These are phyloP conservation scores for Brachycybe producta DNA, from an alignment of 2,888 invertebrate genomes.

Conservation along the genomic window DNA sequence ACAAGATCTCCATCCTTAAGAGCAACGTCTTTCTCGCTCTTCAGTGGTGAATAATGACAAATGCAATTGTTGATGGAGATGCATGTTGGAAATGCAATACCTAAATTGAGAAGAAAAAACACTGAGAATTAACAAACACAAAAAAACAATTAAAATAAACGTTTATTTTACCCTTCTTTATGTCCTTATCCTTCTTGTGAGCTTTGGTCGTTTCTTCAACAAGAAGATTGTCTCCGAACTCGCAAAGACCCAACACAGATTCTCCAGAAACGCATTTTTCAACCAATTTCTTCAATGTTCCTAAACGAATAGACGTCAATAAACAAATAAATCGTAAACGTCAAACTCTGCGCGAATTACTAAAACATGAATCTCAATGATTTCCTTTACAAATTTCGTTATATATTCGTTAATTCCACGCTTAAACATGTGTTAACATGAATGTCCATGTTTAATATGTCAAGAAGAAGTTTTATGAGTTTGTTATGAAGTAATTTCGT, in stretches of 20 bases:
- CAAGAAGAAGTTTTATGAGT: too few species aligned
- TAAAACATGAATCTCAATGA: too few species aligned
- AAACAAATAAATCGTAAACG: neutral
- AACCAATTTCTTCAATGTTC: constrained; percentile 73
- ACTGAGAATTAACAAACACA: constrained; percentile 4
- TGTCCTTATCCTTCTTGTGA: constrained; percentile 95
- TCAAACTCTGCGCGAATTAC: neutral
- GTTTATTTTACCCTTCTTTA: constrained; percentile 67
- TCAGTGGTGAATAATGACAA: constrained; percentile 95
- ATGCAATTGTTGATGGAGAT: constrained; percentile 98
- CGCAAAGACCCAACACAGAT: constrained; percentile 82
- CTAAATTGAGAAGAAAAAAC: constrained; percentile 30
- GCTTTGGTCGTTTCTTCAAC: constrained; percentile 87
- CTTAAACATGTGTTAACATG: too few species aligned
- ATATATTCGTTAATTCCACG: too few species aligned
- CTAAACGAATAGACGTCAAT: constrained; percentile 40
- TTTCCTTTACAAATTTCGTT: too few species aligned
- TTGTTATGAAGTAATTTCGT: too few species aligned
- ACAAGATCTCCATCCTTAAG: constrained; percentile 87
- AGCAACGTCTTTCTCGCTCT: constrained; percentile 73
- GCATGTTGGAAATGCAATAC: constrained; percentile 96
- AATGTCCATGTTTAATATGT: too few species aligned
- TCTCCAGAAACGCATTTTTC: constrained; percentile 75
- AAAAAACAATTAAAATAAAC: constrained; percentile 2
- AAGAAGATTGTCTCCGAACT: constrained; percentile 75